Evolutionary conservation across 2,113 vertebrate species (phyloP), one percentile per base, ranked within the genome.

Genomic region (Oreocharis arfaki): DNA sequence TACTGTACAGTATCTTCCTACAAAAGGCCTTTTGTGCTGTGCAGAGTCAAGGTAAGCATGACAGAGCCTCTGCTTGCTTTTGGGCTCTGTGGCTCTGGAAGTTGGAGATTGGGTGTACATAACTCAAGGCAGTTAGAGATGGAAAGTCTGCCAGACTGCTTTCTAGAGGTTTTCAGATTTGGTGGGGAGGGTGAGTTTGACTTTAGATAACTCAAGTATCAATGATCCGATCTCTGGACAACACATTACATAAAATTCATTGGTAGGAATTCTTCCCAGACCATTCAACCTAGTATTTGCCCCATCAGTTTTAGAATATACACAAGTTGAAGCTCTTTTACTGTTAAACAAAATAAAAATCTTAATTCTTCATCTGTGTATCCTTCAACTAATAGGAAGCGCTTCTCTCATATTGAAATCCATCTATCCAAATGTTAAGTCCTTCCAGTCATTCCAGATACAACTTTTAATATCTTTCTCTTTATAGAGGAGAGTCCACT

Each of bases 11-110:
- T 22, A 52, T 55, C 82, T 90, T 70, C 56, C 27, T 80, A 91
- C 67, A 95, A 91, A 85, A 47, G 26, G 59, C 22, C 52, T 92
- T 91, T 90, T 97, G 83, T 94, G 46, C 41, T 78, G 35, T 42
- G 13, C 33, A 56, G 46, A n/a, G 56, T 70, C 2, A 4, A 95
- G 69, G 79, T 60, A 84, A 68, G n/a, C 68, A 81, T 33, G 64
- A 96, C 90, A 93, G 50, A 78, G 8, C 23, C 64, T 84, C 68
- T 75, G 47, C 90, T 88, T 22, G 4, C 9, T 84, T 86, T 92
- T 7, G 20, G 59, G 47, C 13, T 47, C 67, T 79, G 53, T 73
- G 61, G 20, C 30, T 75, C 24, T 92, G 44, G 56, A 95, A 84
- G 47, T 28, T 68, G 35, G 55, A 93, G 47, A 70, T 35, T 63